These are phyloP conservation scores for Cydia fagiglandana DNA, from an alignment of 1,140 invertebrate genomes.

Conservation along the genomic window DNA sequence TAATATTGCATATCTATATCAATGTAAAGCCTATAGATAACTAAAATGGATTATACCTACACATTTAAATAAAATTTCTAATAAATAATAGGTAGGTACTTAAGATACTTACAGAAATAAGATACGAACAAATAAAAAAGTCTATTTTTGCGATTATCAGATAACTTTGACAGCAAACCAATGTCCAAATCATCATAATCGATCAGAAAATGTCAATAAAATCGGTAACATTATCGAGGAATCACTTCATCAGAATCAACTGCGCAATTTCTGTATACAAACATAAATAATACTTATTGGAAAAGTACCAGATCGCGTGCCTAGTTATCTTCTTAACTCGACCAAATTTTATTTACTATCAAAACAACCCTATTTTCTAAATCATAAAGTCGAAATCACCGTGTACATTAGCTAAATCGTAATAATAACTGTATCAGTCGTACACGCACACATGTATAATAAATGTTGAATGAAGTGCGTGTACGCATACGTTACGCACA, in stretches of 20 bases:
- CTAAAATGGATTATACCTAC: too few relatives aligned
- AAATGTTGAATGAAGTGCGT: slow-evolving; percentile 3
- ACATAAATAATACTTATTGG: slow-evolving; percentile 19
- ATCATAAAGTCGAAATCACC: neutral
- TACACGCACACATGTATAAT: slow-evolving; percentile 9
- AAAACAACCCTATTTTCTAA: neutral
- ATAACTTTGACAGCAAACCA: too few relatives aligned
- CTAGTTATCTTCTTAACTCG: neutral
- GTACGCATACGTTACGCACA: slow-evolving; percentile 15
- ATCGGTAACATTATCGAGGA: neutral
- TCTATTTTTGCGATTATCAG: too few relatives aligned
- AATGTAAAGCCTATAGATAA: too few relatives aligned
- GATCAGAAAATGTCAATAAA: neutral
- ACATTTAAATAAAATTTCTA: too few relatives aligned
- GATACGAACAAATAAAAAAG: too few relatives aligned
- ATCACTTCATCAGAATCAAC: neutral
- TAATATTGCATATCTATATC: too few relatives aligned
- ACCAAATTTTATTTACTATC: slow-evolving; percentile 1
- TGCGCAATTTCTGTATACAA: slow-evolving; percentile 29
- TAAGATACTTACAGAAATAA: too few relatives aligned
- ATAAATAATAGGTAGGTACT: too few relatives aligned
- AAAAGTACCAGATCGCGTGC: slow-evolving; percentile 21
- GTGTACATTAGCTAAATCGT: neutral
- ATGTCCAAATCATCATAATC: neutral
- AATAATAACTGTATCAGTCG: slow-evolving; percentile 6